Conservation (phyloP, 2,888 invertebrate species). For the Drosophila quinaria region DNA sequence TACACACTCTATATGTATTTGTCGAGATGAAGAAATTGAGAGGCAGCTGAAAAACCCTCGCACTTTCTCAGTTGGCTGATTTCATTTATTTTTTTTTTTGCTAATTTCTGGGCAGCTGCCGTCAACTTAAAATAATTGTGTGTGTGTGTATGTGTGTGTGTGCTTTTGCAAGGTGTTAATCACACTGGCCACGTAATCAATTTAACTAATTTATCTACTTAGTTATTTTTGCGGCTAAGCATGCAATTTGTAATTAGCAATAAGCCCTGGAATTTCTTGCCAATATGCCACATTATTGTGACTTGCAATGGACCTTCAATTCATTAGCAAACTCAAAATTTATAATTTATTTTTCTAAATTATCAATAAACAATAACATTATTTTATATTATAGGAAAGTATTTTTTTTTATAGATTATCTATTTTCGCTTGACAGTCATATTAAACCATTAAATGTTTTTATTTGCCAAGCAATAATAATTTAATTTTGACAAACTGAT, state of each 20-base stretch:
- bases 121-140: constrained; percentile 42
- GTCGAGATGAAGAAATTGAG: constrained; percentile 22
- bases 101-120: constrained; percentile 50
- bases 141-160: constrained; percentile 43
- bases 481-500: no score
- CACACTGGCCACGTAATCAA: constrained; percentile 67
- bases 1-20: constrained; percentile 27
- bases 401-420: not conserved
- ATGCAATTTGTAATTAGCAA: constrained; percentile 53
- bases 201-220: constrained; percentile 52
- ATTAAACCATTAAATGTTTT: constrained; percentile 1
- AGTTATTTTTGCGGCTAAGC: constrained; percentile 49
- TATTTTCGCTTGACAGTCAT: not conserved
- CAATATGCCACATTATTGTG: constrained; percentile 26
- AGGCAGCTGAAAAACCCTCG: constrained; percentile 37
- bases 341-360: not conserved
- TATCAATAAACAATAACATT: not conserved
- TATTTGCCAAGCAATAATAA: not conserved
- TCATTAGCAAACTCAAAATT: not conserved
- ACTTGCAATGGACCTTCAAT: constrained; percentile 2
- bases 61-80: constrained; percentile 57
- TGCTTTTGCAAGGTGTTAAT: constrained; percentile 69
- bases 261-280: constrained; percentile 17
- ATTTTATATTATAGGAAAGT: not conserved
- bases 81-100: constrained; percentile 14